These are phyloP conservation scores for Ephydatia muelleri DNA, from an alignment of 37 sponge, comb jelly and placozoan species.

Conservation along the genomic window DNA sequence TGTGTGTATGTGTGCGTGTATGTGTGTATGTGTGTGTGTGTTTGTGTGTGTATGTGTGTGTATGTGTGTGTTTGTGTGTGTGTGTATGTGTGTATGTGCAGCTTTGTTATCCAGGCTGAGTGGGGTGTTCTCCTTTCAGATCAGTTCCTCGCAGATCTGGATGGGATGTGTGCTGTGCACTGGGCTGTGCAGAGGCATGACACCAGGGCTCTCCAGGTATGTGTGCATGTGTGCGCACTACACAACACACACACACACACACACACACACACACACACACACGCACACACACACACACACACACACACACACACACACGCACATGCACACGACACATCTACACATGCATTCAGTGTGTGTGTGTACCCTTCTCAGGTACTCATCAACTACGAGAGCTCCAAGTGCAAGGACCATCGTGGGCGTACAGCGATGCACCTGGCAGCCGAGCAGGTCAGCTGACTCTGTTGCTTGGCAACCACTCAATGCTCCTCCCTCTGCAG, in stretches of 20 bases:
- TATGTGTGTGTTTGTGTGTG: background rate
- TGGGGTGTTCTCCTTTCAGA: constrained; percentile 18
- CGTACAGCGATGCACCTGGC: constrained; percentile 76
- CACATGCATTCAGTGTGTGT: background rate
- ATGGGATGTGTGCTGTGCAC: constrained; percentile 86
- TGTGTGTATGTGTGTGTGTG: background rate
- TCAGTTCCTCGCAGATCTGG: constrained; percentile 49
- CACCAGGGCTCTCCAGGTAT: constrained; percentile 50
- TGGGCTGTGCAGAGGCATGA: constrained; percentile 76
- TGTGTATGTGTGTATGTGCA: background rate
- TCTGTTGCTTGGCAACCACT: background rate
- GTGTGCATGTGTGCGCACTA: background rate
- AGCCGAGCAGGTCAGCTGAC: constrained; percentile 70
- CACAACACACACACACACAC: background rate
- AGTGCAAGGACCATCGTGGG: constrained; percentile 59
- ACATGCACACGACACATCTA: too few relatives aligned
- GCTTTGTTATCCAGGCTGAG: too few relatives aligned
- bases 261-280: background rate
- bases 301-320: background rate
- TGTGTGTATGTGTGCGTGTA: background rate
- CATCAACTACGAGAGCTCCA: constrained; percentile 32
- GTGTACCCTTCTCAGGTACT: constrained; percentile 25
- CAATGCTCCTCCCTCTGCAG: constrained; percentile 14
- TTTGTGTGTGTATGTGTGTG: background rate
- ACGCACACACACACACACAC: constrained; percentile 4